These are phyloP conservation scores for Amphipyra berbera DNA, from an alignment of 2,888 invertebrate species.

Conservation along the genomic window DNA sequence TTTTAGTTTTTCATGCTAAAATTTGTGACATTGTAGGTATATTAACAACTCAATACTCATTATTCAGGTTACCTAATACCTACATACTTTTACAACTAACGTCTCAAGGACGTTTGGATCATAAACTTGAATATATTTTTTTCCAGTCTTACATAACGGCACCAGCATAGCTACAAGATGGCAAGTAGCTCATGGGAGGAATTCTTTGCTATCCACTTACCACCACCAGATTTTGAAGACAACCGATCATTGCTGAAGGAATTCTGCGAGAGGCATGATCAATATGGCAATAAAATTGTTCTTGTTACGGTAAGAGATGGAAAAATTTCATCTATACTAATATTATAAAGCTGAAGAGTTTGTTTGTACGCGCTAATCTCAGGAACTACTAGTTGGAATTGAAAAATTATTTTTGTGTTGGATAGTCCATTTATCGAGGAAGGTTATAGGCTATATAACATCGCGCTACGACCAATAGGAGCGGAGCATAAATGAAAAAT, in stretches of 20 bases:
- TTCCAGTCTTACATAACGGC: constrained; percentile 20
- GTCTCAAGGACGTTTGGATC: background rate
- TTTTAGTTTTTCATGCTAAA: too few species aligned
- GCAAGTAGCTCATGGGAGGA: constrained; percentile 93
- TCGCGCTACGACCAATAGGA: too few species aligned
- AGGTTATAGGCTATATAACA: too few species aligned
- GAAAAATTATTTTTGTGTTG: too few species aligned
- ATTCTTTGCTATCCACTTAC: constrained; percentile 94
- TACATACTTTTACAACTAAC: background rate
- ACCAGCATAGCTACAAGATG: constrained; percentile 54
- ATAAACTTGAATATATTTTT: background rate
- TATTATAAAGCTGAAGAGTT: too few species aligned
- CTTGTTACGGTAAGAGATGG: constrained; percentile 92
- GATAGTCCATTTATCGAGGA: too few species aligned
- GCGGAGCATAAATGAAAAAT: too few species aligned
- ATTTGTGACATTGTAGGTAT: too few species aligned
- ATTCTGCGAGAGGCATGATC: constrained; percentile 93
- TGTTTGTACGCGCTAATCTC: too few species aligned
- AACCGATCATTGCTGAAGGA: constrained; percentile 92
- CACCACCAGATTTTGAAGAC: constrained; percentile 94
- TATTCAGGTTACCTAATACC: too few species aligned
- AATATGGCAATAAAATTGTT: constrained; percentile 92
- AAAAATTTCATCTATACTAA: background rate
- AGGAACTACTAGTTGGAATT: too few species aligned
- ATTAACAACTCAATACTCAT: too few species aligned